A percentile compares a stretch with the other conserved stretches of the same genome.
Conservation (phyloP, 2,888 invertebrate genomes). For the Amiota mariae region DNA sequence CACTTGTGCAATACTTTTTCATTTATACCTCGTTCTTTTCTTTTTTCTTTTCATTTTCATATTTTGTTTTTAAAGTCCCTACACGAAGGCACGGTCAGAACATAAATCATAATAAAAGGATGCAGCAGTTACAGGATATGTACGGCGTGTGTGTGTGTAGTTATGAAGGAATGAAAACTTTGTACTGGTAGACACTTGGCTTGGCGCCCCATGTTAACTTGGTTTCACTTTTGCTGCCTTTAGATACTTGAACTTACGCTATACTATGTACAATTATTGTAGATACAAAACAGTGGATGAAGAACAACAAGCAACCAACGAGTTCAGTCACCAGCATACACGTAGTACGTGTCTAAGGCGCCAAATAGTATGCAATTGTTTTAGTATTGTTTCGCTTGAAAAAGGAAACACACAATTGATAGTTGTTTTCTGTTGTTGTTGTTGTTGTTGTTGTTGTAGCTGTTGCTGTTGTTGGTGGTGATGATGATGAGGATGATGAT, state of each 20-base stretch:
- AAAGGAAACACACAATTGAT: too few relatives aligned
- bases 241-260: constrained; percentile 26
- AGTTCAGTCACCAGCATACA: background rate
- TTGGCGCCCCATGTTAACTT: background rate
- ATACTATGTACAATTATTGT: background rate
- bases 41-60: background rate
- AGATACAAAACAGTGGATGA: background rate
- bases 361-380: constrained; percentile 55
- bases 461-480: too few relatives aligned
- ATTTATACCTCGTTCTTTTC: background rate
- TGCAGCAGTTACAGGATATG: background rate
- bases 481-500: too few relatives aligned
- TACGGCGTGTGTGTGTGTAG: background rate
- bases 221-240: constrained; percentile 43
- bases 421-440: too few relatives aligned
- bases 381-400: constrained; percentile 22
- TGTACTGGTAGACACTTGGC: background rate
- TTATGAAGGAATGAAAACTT: background rate
- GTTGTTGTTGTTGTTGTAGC: too few relatives aligned
- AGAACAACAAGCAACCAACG: background rate
- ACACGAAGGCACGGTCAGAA: background rate
- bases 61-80: too few relatives aligned
- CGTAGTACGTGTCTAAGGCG: constrained; percentile 35
- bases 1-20: constrained; percentile 1
- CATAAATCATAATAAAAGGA: constrained; percentile 22